Base-by-base conservation (phyloP, 2,113 vertebrate species). In the Chascanopsetta lugubris region DNA sequence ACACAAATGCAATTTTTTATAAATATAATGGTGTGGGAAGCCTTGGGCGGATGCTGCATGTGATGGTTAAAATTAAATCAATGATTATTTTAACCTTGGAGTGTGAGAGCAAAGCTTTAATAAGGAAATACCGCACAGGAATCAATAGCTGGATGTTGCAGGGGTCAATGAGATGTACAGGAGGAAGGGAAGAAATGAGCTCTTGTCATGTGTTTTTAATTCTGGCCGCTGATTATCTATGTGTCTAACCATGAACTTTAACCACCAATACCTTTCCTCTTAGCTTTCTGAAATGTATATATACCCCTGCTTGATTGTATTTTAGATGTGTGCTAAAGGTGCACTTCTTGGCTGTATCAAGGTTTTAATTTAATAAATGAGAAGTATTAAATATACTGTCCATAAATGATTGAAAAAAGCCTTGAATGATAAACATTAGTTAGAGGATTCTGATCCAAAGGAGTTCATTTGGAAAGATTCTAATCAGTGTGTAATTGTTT, bases 101-200 rank as follows among this genome's bases (percentile, higher is more conserved):
- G 48, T 12, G 50, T 7, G 24, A n/a, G 12, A 36, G 6, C 1
- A 51, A 7, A 27, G 9, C 8, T 11, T 56, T 61, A n/a, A 32
- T 22, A 34, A 59, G 58, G 24, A 30, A 51, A 58, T 11, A 9
- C 4, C 9, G 12, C 47, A 48, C 13, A 24, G n/a, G 47, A 70
- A 66, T 61, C 48, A 57, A 51, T 61, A 50, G 45, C 1, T 24
- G 24, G 0, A 36, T 58, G 18, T n/a, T 9, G 5, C 9, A 2
- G 13, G 20, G 4, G 21, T 65, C 36, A 48, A 45, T 40, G 15
- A 27, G 2, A 9, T 59, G 27, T 54, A 25, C 12, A 27, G 47
- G 17, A 38, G 21, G 55, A 51, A 30, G 25, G 5, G 47, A 26
- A 38, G 21, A 59, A 51, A 30, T 36, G 5, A 47, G 4, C 36